A percentile compares a stretch with the other conserved stretches of the same genome.
Conservation (phyloP, 2,113 vertebrate species). For the Petrocephalus zakoni region DNA sequence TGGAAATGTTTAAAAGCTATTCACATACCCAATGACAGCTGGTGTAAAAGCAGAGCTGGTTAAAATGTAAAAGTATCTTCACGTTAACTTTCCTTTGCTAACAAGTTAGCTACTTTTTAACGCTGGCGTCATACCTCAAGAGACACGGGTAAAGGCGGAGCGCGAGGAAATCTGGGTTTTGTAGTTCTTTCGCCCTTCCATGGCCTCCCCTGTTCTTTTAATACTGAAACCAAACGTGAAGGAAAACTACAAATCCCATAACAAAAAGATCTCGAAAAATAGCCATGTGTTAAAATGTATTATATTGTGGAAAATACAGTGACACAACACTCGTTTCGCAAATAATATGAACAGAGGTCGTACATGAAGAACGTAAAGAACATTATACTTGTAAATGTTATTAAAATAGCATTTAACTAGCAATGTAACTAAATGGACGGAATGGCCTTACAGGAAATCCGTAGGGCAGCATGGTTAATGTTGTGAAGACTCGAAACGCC, state of each 20-base stretch:
- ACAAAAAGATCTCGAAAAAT: background rate
- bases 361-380: background rate
- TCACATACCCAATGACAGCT: background rate
- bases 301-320: background rate
- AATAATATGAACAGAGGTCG: background rate
- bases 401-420: background rate
- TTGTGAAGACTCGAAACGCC: background rate
- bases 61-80: background rate
- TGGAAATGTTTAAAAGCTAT: background rate
- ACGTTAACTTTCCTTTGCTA: background rate
- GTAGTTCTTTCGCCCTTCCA: background rate
- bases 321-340: background rate
- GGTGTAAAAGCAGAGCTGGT: background rate
- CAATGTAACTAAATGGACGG: background rate
- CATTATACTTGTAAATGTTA: background rate
- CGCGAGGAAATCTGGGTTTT: background rate
- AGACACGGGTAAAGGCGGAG: background rate
- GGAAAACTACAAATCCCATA: slow-evolving; percentile 10
- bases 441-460: background rate
- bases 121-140: background rate
- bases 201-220: background rate
- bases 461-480: background rate
- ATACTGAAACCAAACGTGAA: background rate
- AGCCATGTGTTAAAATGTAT: background rate
- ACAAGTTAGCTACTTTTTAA: background rate